phyloP scores from a whole-genome alignment of 53 echinoderm and acorn worm genomes.

The Holothuria leucospilota region DNA sequence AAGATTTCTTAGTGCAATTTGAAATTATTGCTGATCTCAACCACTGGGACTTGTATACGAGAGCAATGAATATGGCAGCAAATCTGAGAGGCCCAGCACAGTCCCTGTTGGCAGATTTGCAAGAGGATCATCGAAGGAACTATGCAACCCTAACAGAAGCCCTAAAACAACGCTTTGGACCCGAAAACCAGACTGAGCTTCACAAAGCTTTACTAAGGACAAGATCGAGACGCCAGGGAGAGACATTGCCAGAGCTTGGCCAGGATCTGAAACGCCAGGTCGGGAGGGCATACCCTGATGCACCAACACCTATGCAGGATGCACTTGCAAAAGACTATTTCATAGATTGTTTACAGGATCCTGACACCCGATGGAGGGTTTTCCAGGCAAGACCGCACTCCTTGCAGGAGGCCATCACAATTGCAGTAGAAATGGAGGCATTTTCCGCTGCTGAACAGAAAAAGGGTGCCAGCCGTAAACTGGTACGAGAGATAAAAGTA shows the following conservation, averaged over 20 bases:
- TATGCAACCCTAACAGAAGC: neutral
- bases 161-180: constrained; percentile 4
- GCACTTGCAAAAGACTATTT: no score
- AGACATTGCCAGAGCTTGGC: no score
- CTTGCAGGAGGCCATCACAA: neutral
- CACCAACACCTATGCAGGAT: neutral
- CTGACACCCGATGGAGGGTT: neutral
- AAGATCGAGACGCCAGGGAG: neutral
- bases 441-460: neutral
- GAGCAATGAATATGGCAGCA: no score
- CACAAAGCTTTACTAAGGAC: neutral
- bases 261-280: no score
- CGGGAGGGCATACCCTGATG: no score
- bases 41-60: neutral
- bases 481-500: no score
- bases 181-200: neutral
- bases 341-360: neutral
- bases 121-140: neutral
- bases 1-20: constrained; percentile 11
- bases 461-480: neutral
- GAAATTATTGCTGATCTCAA: constrained; percentile 9
- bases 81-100: no score
- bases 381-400: constrained; percentile 1
- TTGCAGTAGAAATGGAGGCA: neutral
- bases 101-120: constrained; percentile 7